Evolutionary conservation across 1,140 invertebrate species (phyloP).

Genomic region (Drosophila varians): DNA sequence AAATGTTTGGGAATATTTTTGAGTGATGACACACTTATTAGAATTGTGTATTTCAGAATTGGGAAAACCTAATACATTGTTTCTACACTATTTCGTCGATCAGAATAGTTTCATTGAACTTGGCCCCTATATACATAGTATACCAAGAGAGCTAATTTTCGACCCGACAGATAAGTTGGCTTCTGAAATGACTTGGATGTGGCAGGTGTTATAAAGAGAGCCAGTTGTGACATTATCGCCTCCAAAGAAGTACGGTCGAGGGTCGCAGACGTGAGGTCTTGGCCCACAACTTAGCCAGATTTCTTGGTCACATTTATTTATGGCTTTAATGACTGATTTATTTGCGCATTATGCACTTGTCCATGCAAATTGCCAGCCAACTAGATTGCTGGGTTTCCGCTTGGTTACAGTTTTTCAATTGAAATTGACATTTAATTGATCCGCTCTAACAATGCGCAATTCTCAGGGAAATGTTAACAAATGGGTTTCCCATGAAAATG

Average conservation of each 20-base stretch:
- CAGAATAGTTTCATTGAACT: constrained; percentile 38
- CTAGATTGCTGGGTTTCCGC: constrained; percentile 47
- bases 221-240: background rate
- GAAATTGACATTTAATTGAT: constrained; percentile 59
- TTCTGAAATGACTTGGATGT: background rate
- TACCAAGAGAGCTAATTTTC: background rate
- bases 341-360: constrained; percentile 46
- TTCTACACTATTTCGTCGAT: background rate
- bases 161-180: constrained; percentile 9
- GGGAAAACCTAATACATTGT: background rate
- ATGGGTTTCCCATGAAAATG: constrained; percentile 49
- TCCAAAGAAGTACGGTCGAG: constrained; percentile 1
- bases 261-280: constrained; percentile 19
- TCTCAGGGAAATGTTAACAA: constrained; percentile 4
- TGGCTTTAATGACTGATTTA: constrained; percentile 33
- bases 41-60: constrained; percentile 23
- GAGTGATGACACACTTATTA: background rate
- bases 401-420: constrained; percentile 47
- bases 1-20: background rate
- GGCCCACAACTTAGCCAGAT: constrained; percentile 15
- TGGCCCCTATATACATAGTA: constrained; percentile 28
- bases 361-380: constrained; percentile 32
- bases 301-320: constrained; percentile 36
- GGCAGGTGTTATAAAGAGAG: constrained; percentile 19
- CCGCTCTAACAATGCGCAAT: constrained; percentile 29